These are phyloP conservation scores for Masnerella sp. DNA, from an alignment of 2,888 invertebrate genomes.

Conservation along the genomic window DNA sequence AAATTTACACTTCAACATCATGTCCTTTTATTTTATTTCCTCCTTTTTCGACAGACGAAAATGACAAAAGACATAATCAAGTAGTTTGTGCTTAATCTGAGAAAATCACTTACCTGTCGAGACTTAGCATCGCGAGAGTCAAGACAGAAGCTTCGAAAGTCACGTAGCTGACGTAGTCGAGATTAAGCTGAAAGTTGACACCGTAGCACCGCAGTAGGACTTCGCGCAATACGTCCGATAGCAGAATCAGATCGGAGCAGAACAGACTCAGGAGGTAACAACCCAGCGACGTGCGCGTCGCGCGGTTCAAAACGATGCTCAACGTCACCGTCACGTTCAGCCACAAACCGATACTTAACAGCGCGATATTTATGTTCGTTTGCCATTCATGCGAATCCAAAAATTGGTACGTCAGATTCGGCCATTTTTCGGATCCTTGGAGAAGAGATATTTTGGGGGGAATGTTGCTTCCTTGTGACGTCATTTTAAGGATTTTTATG, in stretches of 20 bases:
- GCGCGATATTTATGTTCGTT: neutral
- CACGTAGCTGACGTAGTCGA: conserved; percentile 67
- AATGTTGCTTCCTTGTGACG: too few relatives aligned
- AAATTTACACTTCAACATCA: too few relatives aligned
- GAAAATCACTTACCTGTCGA: conserved; percentile 62
- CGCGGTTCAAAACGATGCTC: conserved; percentile 45
- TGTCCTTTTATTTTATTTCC: neutral
- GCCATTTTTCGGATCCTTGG: neutral
- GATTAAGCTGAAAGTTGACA: conserved; percentile 62
- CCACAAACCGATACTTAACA: conserved; percentile 23
- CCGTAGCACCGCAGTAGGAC: conserved; percentile 62
- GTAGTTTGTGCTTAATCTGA: conserved; percentile 30
- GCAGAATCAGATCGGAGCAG: conserved; percentile 66
- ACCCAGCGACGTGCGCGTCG: conserved; percentile 62
- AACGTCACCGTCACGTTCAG: conserved; percentile 58
- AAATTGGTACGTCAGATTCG: too few relatives aligned
- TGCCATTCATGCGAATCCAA: neutral
- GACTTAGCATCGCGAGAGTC: conserved; percentile 65
- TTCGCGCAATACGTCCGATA: conserved; percentile 65
- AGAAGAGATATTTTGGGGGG: too few relatives aligned
- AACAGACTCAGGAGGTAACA: conserved; percentile 67
- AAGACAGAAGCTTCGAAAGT: conserved; percentile 67
- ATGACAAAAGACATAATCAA: conserved; percentile 17
- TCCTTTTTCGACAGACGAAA: conserved; percentile 1
- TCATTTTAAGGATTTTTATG: too few relatives aligned